These are phyloP conservation scores for Tachina lurida DNA, from an alignment of 2,888 invertebrate genomes.

Conservation along the genomic window DNA sequence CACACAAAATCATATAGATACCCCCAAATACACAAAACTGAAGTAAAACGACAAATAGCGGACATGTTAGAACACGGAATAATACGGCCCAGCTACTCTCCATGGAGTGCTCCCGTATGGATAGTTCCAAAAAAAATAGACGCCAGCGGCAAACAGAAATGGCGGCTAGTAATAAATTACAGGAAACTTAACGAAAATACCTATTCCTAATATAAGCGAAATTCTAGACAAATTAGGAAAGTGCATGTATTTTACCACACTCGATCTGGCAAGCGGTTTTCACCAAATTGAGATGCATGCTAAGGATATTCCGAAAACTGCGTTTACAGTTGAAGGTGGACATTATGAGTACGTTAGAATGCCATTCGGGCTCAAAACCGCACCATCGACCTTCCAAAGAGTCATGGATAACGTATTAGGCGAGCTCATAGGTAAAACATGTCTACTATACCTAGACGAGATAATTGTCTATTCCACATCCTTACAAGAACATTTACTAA, in stretches of 20 bases:
- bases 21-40: too few relatives aligned
- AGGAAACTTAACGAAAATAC: neutral
- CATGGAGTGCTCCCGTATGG: neutral
- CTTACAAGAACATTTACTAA: too few relatives aligned
- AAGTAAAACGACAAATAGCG: too few relatives aligned
- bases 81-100: neutral
- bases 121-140: neutral
- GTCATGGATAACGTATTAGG: too few relatives aligned
- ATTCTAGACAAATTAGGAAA: neutral
- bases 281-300: neutral
- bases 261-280: neutral
- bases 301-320: neutral
- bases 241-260: neutral
- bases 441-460: too few relatives aligned
- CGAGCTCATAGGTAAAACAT: too few relatives aligned
- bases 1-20: too few relatives aligned
- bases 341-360: neutral
- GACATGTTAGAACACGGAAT: neutral
- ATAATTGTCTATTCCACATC: conserved; percentile 1
- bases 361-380: neutral
- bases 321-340: neutral
- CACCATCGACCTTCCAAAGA: neutral
- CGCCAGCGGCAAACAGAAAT: neutral
- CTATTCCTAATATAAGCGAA: neutral
- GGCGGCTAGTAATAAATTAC: neutral